A percentile compares a stretch with the other conserved stretches of the same genome.
These are phyloP conservation scores for Dasyurus viverrinus DNA, from an alignment of 2,113 vertebrate species.

Conservation along the genomic window DNA sequence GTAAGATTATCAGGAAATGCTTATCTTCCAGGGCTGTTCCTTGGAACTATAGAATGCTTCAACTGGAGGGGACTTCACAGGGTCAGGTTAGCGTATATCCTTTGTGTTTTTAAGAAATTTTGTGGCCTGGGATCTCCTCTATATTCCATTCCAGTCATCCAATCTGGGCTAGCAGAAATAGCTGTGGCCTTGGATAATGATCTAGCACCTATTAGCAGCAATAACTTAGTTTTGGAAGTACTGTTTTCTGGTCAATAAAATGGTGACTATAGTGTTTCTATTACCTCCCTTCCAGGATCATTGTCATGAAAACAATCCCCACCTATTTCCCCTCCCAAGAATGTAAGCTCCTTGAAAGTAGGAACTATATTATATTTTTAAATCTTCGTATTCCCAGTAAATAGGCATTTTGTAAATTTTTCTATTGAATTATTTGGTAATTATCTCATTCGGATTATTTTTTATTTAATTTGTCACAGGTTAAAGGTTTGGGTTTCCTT, in stretches of 20 bases:
- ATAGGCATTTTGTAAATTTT: background rate
- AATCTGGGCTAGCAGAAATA: background rate
- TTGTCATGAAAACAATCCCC: background rate
- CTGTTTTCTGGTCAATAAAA: background rate
- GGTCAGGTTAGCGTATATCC: background rate
- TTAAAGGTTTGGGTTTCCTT: background rate
- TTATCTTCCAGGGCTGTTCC: constrained; percentile 7
- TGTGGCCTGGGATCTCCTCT: background rate
- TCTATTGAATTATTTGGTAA: background rate
- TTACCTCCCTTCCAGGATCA: background rate
- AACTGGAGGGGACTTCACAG: constrained; percentile 4
- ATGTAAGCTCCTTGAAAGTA: background rate
- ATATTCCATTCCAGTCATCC: background rate
- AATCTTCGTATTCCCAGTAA: background rate
- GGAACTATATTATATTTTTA: background rate
- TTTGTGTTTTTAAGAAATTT: background rate
- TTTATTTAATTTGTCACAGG: background rate
- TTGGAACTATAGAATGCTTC: constrained; percentile 34
- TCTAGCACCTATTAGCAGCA: background rate
- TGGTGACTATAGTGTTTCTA: background rate
- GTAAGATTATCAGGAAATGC: constrained; percentile 36
- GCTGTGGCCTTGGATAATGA: background rate
- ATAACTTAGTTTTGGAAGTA: background rate
- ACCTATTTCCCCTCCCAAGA: background rate
- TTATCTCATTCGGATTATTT: background rate